Base-by-base conservation (phyloP, 2,797 vertebrate genomes). In the Myioborus melanocephalus region DNA sequence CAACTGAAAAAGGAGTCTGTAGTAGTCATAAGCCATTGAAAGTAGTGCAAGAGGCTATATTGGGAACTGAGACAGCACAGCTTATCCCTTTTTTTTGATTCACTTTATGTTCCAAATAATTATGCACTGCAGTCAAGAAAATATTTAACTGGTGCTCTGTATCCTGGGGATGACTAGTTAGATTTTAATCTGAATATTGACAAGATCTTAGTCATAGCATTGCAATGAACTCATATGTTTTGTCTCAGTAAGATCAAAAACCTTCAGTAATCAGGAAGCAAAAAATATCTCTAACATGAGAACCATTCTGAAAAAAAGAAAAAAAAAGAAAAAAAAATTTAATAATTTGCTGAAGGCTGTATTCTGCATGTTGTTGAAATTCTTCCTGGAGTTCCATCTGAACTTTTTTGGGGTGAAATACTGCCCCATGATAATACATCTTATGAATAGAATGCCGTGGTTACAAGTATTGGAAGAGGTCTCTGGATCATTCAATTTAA, bases 261-360 rank as follows among this genome's bases (percentile, higher is more conserved):
- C 4, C 11, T 75, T 27, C 65, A 9, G 3, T 41, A 72, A 68
- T 13, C 6, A 71, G 30, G 43, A 72, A 49, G 10, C 2, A 53
- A 84, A 71, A 83, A 35, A 0, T 9, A 20, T 30, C 15, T 61
- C 3, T 46, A 83, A 5, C 2, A 44, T 41, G 14, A 70, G 3
- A 87, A 6, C 3, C 3, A 16, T 37, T 70, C 19, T 80, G 11
- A 81, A 41, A 11, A n/a, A 43, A 18, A 4, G 6, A 21, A 53
- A 43, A 1, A 4, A 21, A 34, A 18, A 41, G 4, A 10, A 28
- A 70, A 22, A 22, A 35, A 8, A 26, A 2, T 2, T 3, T 11
- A 85, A 60, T 60, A 53, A 64, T 55, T 77, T 84, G 2, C 12
- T 75, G 9, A 84, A 53, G 14, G 26, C 9, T 81, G 3, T 57